These are phyloP conservation scores for Euura saliciscinereae DNA, from an alignment of 1,140 invertebrate genomes.

Conservation along the genomic window DNA sequence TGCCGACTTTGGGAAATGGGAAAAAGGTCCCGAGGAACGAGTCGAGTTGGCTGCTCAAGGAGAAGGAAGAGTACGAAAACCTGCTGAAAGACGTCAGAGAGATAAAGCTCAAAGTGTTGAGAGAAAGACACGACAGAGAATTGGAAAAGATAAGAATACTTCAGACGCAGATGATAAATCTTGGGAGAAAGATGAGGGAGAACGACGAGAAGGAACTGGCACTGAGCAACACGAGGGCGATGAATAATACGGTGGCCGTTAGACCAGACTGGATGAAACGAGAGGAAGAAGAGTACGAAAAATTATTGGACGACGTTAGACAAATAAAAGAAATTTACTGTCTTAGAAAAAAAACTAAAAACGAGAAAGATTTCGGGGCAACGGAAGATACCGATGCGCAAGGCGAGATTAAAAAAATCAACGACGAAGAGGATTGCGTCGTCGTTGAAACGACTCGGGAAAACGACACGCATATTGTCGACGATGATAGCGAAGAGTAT, in stretches of 20 bases:
- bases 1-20: neutral
- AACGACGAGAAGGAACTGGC: neutral
- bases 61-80: conserved; percentile 9
- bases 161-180: neutral
- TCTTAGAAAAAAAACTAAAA: neutral
- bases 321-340: conserved; percentile 22
- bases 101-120: conserved; percentile 20
- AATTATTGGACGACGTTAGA: conserved; percentile 25
- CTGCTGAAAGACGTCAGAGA: conserved; percentile 1
- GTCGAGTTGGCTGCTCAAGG: neutral
- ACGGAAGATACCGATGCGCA: no score
- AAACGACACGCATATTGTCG: no score
- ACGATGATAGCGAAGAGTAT: neutral
- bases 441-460: neutral
- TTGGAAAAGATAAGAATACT: conserved; percentile 11
- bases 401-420: no score
- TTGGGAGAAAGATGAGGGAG: neutral
- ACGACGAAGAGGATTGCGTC: neutral
- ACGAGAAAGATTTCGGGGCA: no score
- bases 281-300: conserved; percentile 28
- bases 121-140: conserved; percentile 24
- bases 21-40: neutral
- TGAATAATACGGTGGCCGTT: neutral
- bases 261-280: neutral
- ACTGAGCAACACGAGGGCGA: neutral